Evolutionary conservation across 2,797 vertebrate genomes (phyloP).

Genomic region (Microhierax caerulescens): DNA sequence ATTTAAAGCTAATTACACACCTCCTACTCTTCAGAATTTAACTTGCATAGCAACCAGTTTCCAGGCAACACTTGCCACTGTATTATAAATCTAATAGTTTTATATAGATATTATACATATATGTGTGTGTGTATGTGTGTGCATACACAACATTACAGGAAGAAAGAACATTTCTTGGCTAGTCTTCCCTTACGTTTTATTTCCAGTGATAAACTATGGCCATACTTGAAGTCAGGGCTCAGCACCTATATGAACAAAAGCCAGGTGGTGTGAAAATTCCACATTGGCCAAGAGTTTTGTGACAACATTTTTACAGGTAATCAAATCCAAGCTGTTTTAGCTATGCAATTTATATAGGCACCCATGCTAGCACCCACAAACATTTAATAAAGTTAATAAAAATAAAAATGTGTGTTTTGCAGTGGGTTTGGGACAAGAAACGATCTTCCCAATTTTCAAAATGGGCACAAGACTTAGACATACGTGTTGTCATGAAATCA

Average conservation of each 20-base stretch:
- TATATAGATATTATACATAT: conserved; percentile 58
- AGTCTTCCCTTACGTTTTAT: neutral
- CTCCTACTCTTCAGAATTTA: conserved; percentile 79
- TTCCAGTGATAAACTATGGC: neutral
- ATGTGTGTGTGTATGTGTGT: neutral
- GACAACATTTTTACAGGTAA: neutral
- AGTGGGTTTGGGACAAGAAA: neutral
- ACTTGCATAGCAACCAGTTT: conserved; percentile 79
- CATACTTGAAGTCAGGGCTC: neutral
- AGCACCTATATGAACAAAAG: neutral
- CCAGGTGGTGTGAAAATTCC: neutral
- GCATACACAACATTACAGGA: neutral
- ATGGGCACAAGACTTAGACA: neutral
- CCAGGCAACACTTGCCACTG: conserved; percentile 73
- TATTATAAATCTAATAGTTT: conserved; percentile 72
- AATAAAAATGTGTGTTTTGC: neutral
- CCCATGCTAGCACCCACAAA: neutral
- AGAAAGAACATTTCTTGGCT: neutral
- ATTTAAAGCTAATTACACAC: conserved; percentile 83
- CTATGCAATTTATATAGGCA: neutral
- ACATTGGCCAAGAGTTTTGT: neutral
- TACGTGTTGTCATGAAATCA: neutral
- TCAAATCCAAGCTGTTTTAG: neutral
- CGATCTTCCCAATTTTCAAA: neutral
- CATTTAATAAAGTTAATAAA: neutral